A percentile compares a stretch with the other conserved stretches of the same genome.
phyloP scores from a whole-genome alignment of 2,113 vertebrate genomes.

The Paradoxurus hermaphroditus region DNA sequence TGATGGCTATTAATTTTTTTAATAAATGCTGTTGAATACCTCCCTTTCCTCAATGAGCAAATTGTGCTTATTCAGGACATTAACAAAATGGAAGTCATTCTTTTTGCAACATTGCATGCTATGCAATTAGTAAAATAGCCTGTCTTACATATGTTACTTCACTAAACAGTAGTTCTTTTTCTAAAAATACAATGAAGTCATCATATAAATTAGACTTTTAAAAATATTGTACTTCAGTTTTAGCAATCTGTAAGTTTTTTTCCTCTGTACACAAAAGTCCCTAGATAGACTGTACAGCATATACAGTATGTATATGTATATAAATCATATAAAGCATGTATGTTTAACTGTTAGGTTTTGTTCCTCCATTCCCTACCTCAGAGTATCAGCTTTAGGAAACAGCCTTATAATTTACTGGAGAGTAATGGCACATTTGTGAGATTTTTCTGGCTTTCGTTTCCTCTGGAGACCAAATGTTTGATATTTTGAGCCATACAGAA shows the following conservation, averaged over 20 bases:
- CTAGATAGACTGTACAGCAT: neutral
- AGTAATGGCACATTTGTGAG: neutral
- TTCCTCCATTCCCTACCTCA: fast-evolving
- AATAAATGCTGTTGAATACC: neutral
- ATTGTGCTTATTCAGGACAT: neutral
- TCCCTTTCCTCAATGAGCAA: neutral
- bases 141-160: neutral
- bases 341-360: neutral
- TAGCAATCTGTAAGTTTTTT: neutral
- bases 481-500: neutral
- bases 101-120: neutral
- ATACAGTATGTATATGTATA: neutral
- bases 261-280: neutral
- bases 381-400: neutral
- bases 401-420: neutral
- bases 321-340: neutral
- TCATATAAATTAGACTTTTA: neutral
- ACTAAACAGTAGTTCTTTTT: neutral
- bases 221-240: neutral
- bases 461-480: neutral
- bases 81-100: neutral
- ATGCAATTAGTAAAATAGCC: neutral
- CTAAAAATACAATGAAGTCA: neutral
- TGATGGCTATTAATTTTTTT: neutral
- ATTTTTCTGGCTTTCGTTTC: neutral